Percentiles rank a stretch among this genome's conserved stretches.
phyloP scores from a whole-genome alignment of 2,888 invertebrate species.

The Liopterus haemorrhoidalis region DNA sequence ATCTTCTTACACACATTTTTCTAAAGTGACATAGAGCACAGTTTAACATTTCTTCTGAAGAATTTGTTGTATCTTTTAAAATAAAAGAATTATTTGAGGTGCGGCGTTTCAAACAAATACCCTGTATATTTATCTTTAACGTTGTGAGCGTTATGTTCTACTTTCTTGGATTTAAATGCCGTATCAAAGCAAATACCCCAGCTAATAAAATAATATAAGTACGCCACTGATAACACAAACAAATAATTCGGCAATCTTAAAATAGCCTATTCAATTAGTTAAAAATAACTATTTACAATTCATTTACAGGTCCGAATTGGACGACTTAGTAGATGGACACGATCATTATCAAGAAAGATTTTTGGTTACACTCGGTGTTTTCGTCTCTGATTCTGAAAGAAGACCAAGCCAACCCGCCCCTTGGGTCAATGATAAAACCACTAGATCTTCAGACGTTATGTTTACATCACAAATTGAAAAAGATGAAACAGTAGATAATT shows the following conservation, averaged over 20 bases:
- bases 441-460: conserved; percentile 53
- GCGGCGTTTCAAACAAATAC: no score
- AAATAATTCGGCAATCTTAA: background rate
- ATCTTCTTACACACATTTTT: no score
- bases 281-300: conserved; percentile 6
- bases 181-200: no score
- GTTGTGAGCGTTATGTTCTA: no score
- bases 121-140: no score
- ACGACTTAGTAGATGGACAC: conserved; percentile 65
- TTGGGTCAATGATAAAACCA: conserved; percentile 66
- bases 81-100: no score
- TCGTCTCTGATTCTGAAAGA: conserved; percentile 64
- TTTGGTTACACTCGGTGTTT: conserved; percentile 61
- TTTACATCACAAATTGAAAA: conserved; percentile 75
- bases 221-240: background rate
- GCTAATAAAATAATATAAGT: no score
- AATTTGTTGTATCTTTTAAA: no score
- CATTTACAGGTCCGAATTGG: conserved; percentile 62
- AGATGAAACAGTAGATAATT: conserved; percentile 78
- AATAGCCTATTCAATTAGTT: conserved; percentile 12
- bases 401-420: conserved; percentile 64
- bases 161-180: no score
- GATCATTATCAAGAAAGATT: conserved; percentile 66
- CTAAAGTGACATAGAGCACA: no score
- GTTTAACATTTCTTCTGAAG: no score